A percentile compares a stretch with the other conserved stretches of the same genome.
Conservation (phyloP, 2,113 vertebrate genomes). For the Dicentrarchus labrax region DNA sequence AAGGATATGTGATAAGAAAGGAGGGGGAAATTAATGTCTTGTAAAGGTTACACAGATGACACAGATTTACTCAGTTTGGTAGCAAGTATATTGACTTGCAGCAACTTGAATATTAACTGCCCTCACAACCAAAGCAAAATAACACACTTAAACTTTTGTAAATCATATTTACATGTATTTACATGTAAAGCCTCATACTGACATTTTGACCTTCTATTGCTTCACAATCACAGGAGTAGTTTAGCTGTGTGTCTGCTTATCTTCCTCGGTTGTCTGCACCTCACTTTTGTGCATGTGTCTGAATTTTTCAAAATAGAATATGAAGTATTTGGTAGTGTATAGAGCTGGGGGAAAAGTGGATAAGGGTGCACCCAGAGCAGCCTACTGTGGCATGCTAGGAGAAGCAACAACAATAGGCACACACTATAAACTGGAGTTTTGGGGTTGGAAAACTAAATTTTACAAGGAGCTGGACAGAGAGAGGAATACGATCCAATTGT, state of each 20-base stretch:
- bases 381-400: neutral
- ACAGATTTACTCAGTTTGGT: neutral
- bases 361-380: neutral
- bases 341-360: neutral
- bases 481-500: neutral
- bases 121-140: neutral
- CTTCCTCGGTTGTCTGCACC: neutral
- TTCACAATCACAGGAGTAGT: neutral
- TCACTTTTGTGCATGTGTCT: neutral
- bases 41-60: neutral
- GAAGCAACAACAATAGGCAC: neutral
- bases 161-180: neutral
- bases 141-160: neutral
- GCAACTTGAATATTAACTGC: neutral
- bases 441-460: neutral
- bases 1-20: neutral
- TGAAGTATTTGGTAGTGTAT: neutral
- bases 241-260: neutral
- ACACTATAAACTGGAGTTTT: neutral
- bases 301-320: neutral
- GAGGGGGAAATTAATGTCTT: neutral
- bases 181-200: neutral
- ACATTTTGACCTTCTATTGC: neutral
- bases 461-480: neutral
- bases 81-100: neutral